These are phyloP conservation scores for Sardinella longiceps DNA, from an alignment of 2,797 vertebrate genomes.

Conservation along the genomic window DNA sequence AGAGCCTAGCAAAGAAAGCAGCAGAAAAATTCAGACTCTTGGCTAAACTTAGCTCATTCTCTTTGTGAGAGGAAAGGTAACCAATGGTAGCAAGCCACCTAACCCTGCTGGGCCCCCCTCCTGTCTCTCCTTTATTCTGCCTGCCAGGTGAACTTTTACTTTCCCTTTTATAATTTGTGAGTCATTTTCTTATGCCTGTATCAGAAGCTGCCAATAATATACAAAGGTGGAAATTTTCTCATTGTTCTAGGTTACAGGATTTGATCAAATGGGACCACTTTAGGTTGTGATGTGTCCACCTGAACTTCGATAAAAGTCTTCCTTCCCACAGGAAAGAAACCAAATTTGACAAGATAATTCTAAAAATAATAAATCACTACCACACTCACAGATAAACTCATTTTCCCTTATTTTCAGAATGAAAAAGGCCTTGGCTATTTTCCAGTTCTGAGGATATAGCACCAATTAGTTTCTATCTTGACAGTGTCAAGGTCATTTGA, in stretches of 20 bases:
- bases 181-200: background rate
- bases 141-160: background rate
- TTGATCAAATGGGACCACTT: background rate
- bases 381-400: background rate
- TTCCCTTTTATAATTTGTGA: background rate
- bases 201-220: background rate
- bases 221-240: background rate
- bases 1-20: too few relatives aligned
- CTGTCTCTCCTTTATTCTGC: background rate
- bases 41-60: too few relatives aligned
- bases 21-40: too few relatives aligned
- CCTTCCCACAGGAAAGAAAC: background rate
- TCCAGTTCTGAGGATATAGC: constrained; percentile 5
- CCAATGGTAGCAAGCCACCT: too few relatives aligned
- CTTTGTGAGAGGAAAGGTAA: too few relatives aligned
- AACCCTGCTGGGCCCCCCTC: background rate
- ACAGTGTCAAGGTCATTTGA: constrained; percentile 23
- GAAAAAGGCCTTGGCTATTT: background rate
- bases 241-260: background rate
- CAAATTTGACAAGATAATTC: constrained; percentile 17
- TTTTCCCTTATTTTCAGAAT: constrained; percentile 5
- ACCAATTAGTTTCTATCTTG: constrained; percentile 23
- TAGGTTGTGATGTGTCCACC: background rate
- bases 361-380: constrained; percentile 1
- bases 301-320: background rate